Evolutionary conservation across 2,888 invertebrate genomes (phyloP), one percentile per base, ranked within the genome.

Genomic region (Acholoe squamosa): DNA sequence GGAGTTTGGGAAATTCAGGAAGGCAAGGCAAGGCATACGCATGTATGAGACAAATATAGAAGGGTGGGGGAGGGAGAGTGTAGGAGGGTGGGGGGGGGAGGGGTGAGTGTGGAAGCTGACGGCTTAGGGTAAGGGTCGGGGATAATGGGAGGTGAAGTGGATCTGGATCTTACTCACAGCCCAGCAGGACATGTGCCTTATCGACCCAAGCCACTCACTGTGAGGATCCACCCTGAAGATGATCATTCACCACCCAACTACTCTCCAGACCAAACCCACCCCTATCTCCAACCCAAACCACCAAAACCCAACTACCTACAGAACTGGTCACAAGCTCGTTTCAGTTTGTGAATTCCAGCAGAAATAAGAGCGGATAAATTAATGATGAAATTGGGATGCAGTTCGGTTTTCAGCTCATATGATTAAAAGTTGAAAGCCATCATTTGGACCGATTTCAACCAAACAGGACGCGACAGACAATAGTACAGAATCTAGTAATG

Each of bases 101-200:
- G 80, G 43, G n/a, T n/a, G n/a, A 10, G 80, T 61, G 28, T 71
- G 71, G 71, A 43, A 71, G 25, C 71, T 71, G 28, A 71, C 71
- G 31, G 71, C 71, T 71, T 28, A 25, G 71, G 71, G 14, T 71
- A 19, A 61, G 61, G 61, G n/a, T n/a, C n/a, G 61, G 61, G 31
- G 76, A 76, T 76, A 25, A 25, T 76, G 76, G 76, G 76, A 76
- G 76, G 76, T 76, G 76, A 31, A 76, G 76, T 25, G 76, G 61
- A 61, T 61, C 61, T 76, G 25, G 76, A 76, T 76, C 76, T 76
- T 76, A 25, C 76, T 76, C 76, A 76, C 76, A 28, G 25, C 76
- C 76, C 31, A 28, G 31, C 14, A 76, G 25, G 80, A 80, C 80
- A 80, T 80, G 80, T 80, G 80, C 80, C 80, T 80, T 80, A 80